phyloP scores from a whole-genome alignment of 1,140 invertebrate species.

The Drosophila pachea region DNA sequence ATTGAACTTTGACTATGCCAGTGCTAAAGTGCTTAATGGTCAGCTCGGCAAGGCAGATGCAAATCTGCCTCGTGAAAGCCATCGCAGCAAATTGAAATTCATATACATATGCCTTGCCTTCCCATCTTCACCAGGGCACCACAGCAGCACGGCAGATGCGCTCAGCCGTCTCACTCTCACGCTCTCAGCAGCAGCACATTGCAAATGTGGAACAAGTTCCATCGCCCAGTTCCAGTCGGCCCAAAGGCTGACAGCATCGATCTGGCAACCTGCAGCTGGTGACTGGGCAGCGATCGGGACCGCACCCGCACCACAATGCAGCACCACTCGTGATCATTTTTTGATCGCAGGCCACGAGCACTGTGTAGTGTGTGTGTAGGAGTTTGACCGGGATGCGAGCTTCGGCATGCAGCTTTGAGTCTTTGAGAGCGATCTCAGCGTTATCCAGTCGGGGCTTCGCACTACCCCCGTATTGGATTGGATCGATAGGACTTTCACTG shows the following conservation, averaged over 20 bases:
- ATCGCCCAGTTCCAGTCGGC: constrained; percentile 66
- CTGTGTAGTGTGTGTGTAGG: constrained; percentile 45
- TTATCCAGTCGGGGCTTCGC: too few species aligned
- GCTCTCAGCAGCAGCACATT: constrained; percentile 60
- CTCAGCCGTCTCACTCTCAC: not conserved
- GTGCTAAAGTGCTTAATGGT: constrained; percentile 63
- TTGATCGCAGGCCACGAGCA: constrained; percentile 40
- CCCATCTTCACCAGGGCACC: constrained; percentile 32
- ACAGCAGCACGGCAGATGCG: too few species aligned
- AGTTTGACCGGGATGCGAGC: not conserved
- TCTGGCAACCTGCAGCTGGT: constrained; percentile 36
- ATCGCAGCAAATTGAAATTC: constrained; percentile 70
- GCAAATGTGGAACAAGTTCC: constrained; percentile 78
- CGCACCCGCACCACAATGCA: constrained; percentile 47
- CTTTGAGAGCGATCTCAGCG: too few species aligned
- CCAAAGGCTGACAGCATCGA: constrained; percentile 58
- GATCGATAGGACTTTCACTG: too few species aligned
- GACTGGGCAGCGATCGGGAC: constrained; percentile 32
- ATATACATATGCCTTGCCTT: constrained; percentile 61
- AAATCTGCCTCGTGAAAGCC: constrained; percentile 73
- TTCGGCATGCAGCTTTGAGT: too few species aligned
- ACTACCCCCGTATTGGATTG: too few species aligned
- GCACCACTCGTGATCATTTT: constrained; percentile 62
- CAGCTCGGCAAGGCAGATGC: constrained; percentile 35
- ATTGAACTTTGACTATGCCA: constrained; percentile 62